Evolutionary conservation across 2,888 invertebrate genomes (phyloP), one percentile per base, ranked within the genome.

Genomic region (Lordiphosa fenestrarum): DNA sequence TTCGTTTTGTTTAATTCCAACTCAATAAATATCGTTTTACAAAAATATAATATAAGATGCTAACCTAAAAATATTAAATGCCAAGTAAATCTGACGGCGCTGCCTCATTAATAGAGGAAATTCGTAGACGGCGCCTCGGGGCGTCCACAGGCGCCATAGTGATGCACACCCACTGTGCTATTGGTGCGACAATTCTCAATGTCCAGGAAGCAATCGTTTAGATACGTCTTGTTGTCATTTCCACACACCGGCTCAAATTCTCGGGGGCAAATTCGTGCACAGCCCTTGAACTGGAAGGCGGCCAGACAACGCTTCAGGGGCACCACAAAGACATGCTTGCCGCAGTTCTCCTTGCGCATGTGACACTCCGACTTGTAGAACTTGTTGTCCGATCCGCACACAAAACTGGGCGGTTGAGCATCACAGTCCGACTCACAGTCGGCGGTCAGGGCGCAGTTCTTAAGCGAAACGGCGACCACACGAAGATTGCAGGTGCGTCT

Each of bases 171-270:
- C 42, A 96, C 95, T 81, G 94, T 94, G 65, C 83, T 82, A 88
- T 95, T 92, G 73, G 95, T 95, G 84, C 95, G 92, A 88, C 96
- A 98, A 83, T 96, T 96, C 90, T 97, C 97, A 90, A 96, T 95
- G 87, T 95, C 94, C 80, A 98, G 90, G 91, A 97, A 95, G 89
- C 98, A 98, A 74, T 94, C 94, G 90, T 98, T 98, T 86, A 96
- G 95, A 92, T 98, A 98, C 0, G 97, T 97, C 91, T 94, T 95
- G 62, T 93, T 93, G 86, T 98, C 97, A 2, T 95, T 95, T n/a
- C 96, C 98, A 88, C 98, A 98, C 5, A 97, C 95, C 0, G 97
- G 96, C 86, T 97, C 96, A 90, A 94, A 96, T 78, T 95, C 95
- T 0, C 94, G 92, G 6, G 96, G 94, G 83, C 96, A 96, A 72